Evolutionary conservation across 2,888 invertebrate genomes (phyloP).

Genomic region (Drosophila antonietae): DNA sequence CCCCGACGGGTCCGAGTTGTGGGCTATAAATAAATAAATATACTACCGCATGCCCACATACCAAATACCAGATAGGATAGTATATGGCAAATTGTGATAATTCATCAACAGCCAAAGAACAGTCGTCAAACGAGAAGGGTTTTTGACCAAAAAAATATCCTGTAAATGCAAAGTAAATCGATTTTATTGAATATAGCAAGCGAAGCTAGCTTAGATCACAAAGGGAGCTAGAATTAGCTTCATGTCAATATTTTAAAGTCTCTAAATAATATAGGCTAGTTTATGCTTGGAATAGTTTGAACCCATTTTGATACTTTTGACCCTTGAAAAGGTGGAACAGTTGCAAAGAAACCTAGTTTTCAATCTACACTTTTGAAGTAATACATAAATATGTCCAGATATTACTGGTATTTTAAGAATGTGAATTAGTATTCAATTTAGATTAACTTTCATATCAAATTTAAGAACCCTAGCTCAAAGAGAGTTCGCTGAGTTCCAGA

Average conservation of each 20-base stretch:
- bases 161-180: background rate
- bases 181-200: background rate
- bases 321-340: too few relatives aligned
- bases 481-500: background rate
- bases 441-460: background rate
- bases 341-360: too few relatives aligned
- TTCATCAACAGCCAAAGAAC: slow-evolving; percentile 58
- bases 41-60: slow-evolving; percentile 34
- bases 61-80: slow-evolving; percentile 31
- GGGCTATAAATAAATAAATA: slow-evolving; percentile 48
- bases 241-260: too few relatives aligned
- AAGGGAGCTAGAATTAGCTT: background rate
- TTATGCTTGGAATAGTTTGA: too few relatives aligned
- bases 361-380: too few relatives aligned
- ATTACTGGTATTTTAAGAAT: too few relatives aligned
- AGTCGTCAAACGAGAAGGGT: background rate
- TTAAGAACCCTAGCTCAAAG: background rate
- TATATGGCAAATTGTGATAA: slow-evolving; percentile 70
- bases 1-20: slow-evolving; percentile 38
- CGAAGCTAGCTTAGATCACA: background rate
- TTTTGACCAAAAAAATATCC: background rate
- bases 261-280: too few relatives aligned
- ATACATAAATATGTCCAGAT: too few relatives aligned
- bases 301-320: too few relatives aligned
- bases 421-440: too few relatives aligned